Conservation (phyloP, 2,888 invertebrate species). For the Dicranocentrus wangi region DNA sequence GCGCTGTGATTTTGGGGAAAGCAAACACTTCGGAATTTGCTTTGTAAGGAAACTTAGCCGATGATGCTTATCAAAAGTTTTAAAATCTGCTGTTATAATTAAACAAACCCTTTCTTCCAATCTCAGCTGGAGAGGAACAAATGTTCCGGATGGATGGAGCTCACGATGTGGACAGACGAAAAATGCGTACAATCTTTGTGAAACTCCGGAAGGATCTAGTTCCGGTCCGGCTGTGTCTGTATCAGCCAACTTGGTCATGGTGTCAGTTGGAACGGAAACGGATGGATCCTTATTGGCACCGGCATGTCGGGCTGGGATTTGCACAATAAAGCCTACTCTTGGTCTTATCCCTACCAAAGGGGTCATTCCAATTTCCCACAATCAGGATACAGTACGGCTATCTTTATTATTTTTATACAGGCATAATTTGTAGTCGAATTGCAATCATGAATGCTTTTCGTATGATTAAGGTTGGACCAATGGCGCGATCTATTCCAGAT, state of each 20-base stretch:
- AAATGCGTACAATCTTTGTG: constrained; percentile 49
- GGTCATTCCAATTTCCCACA: constrained; percentile 55
- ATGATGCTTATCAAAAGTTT: background rate
- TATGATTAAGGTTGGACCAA: constrained; percentile 59
- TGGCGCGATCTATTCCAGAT: constrained; percentile 53
- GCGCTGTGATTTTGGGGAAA: constrained; percentile 66
- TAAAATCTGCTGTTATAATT: background rate
- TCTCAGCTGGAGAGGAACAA: constrained; percentile 52
- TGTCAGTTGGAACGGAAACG: constrained; percentile 63
- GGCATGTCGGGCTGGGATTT: constrained; percentile 33
- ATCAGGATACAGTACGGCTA: constrained; percentile 62
- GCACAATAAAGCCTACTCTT: constrained; percentile 58
- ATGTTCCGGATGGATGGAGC: constrained; percentile 65
- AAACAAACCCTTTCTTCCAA: background rate
- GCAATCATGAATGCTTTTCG: background rate
- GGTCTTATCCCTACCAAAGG: constrained; percentile 51
- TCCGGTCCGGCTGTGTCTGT: constrained; percentile 55
- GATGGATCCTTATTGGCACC: constrained; percentile 62
- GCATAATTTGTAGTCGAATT: too few species aligned
- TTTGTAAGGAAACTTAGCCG: constrained; percentile 48
- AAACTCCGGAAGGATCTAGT: constrained; percentile 55
- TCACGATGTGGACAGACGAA: constrained; percentile 54
- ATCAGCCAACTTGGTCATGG: constrained; percentile 59
- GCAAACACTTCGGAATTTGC: constrained; percentile 63
- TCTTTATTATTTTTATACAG: too few species aligned